Percentiles rank a stretch among this genome's conserved stretches.
Evolutionary conservation across 2,113 vertebrate species (phyloP).

Genomic region (Todiramphus saurophagus): DNA sequence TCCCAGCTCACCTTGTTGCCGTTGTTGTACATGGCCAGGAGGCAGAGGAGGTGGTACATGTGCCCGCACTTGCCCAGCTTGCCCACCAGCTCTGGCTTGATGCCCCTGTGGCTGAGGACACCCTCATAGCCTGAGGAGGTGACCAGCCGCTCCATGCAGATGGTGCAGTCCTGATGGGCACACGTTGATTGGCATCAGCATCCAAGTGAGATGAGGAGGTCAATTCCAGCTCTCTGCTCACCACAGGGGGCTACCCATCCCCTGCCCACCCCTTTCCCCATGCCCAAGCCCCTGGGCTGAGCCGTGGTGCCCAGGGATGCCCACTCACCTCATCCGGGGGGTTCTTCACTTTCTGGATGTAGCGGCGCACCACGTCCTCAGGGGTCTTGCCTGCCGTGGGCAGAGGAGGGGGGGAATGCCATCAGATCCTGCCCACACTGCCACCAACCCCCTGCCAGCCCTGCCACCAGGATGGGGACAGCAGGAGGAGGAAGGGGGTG

Average conservation of each 20-base stretch:
- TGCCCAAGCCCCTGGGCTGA: accelerated
- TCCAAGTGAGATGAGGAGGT: accelerated
- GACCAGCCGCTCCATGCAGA: constrained; percentile 64
- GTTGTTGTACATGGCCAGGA: constrained; percentile 98
- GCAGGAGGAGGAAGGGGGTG: neutral
- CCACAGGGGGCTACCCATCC: accelerated
- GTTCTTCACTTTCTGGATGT: constrained; percentile 93
- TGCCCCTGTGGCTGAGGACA: constrained; percentile 84
- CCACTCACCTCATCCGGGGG: constrained; percentile 88
- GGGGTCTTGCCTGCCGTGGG: constrained; percentile 86
- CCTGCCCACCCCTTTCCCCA: neutral
- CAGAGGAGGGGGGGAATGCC: neutral
- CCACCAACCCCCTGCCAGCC: neutral
- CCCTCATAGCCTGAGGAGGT: constrained; percentile 94
- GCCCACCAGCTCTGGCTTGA: constrained; percentile 90
- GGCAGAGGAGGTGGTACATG: constrained; percentile 96
- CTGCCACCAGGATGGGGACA: neutral
- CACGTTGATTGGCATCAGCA: accelerated
- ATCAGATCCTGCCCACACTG: neutral
- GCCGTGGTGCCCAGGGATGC: accelerated
- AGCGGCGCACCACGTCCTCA: constrained; percentile 92
- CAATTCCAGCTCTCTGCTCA: neutral
- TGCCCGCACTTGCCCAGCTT: constrained; percentile 94
- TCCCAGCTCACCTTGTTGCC: constrained; percentile 86
- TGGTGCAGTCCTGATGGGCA: constrained; percentile 19